A percentile compares a stretch with the other conserved stretches of the same genome.
Evolutionary conservation across 1,140 invertebrate species (phyloP).

Genomic region (Trachymyrmex cornetzi): DNA sequence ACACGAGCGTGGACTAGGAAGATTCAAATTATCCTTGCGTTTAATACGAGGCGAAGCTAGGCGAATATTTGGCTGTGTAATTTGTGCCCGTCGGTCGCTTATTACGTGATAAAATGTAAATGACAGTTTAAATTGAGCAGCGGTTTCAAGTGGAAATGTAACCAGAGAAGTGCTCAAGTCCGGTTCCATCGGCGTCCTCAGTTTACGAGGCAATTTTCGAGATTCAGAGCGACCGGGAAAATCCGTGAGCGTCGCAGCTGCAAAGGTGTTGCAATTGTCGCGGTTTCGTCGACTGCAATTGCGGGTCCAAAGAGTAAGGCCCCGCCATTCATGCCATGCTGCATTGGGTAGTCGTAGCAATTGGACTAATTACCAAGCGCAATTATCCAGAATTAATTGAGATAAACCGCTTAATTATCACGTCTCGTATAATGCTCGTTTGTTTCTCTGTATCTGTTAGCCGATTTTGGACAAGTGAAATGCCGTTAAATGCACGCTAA

Average conservation of each 20-base stretch:
- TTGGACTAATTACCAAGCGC: constrained; percentile 75
- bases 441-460: constrained; percentile 64
- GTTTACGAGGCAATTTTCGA: constrained; percentile 57
- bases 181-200: constrained; percentile 11
- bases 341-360: constrained; percentile 63
- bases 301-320: constrained; percentile 40
- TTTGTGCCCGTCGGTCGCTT: constrained; percentile 45
- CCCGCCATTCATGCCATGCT: constrained; percentile 16
- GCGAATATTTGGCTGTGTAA: constrained; percentile 34
- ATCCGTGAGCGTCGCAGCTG: constrained; percentile 5
- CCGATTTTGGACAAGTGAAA: constrained; percentile 54
- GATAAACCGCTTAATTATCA: constrained; percentile 79
- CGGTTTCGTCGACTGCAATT: constrained; percentile 56
- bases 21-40: not conserved
- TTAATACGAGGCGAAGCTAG: not conserved
- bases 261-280: constrained; percentile 34
- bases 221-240: constrained; percentile 24
- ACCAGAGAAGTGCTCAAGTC: constrained; percentile 15
- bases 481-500: not conserved
- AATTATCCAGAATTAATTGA: constrained; percentile 80
- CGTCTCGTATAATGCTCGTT: constrained; percentile 51
- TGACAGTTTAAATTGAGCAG: constrained; percentile 43
- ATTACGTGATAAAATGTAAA: constrained; percentile 56
- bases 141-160: constrained; percentile 25
- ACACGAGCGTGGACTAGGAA: not conserved